phyloP scores from a whole-genome alignment of 2,113 vertebrate genomes.

The Polyodon spathula region DNA sequence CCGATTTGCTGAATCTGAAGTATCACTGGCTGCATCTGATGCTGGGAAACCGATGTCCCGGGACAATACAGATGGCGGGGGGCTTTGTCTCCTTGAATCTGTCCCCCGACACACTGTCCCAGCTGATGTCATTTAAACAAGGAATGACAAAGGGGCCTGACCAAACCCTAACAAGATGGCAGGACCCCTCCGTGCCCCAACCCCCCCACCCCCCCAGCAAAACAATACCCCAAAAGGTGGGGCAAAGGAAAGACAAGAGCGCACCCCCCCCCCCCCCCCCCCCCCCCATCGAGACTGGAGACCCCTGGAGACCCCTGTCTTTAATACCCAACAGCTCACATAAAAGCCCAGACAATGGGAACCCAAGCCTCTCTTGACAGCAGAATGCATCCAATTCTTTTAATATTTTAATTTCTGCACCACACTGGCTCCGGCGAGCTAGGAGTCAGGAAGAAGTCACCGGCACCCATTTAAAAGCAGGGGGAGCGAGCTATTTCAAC shows the following conservation, averaged over 20 bases:
- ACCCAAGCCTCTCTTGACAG: slow-evolving; percentile 14
- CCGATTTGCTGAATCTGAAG: slow-evolving; percentile 32
- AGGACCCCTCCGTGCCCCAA: slow-evolving; percentile 47
- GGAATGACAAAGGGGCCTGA: slow-evolving; percentile 49
- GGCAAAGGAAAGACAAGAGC: no score
- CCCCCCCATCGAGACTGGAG: slow-evolving; percentile 31
- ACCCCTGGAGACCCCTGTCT: slow-evolving; percentile 20
- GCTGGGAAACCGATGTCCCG: slow-evolving; percentile 25
- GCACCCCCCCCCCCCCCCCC: no score
- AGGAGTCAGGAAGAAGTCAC: not conserved
- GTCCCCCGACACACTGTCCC: slow-evolving; percentile 45
- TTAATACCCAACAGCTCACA: slow-evolving; percentile 52
- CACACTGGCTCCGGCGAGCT: not conserved
- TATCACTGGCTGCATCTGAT: slow-evolving; percentile 7
- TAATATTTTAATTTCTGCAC: slow-evolving; percentile 18
- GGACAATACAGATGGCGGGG: slow-evolving; percentile 55
- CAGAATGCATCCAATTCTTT: slow-evolving; percentile 12
- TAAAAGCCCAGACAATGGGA: slow-evolving; percentile 44
- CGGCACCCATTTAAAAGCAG: not conserved
- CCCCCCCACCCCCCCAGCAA: slow-evolving; percentile 31
- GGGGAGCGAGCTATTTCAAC: slow-evolving; percentile 8
- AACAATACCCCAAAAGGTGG: slow-evolving; percentile 34
- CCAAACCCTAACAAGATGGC: slow-evolving; percentile 39
- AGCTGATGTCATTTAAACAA: slow-evolving; percentile 63
- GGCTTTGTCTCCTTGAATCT: slow-evolving; percentile 48